Evolutionary conservation across 2,113 vertebrate species (phyloP).

Genomic region (Carlito syrichta): DNA sequence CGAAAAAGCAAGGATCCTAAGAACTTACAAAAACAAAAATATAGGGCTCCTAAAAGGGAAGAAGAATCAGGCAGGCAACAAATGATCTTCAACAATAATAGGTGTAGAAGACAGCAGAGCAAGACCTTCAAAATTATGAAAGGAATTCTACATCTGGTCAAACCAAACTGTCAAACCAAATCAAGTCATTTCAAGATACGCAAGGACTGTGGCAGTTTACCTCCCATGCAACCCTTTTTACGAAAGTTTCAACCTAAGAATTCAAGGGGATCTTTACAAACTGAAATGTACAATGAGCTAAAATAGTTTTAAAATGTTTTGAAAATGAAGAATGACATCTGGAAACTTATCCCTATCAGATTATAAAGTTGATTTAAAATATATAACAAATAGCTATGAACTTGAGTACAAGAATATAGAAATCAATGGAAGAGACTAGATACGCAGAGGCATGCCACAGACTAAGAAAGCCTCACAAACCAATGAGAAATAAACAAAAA

Average conservation of each 20-base stretch:
- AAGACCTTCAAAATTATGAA: background rate
- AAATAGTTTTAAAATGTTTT: conserved; percentile 1
- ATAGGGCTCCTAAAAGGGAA: background rate
- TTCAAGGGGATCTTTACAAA: background rate
- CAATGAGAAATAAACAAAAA: background rate
- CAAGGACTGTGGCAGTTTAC: background rate
- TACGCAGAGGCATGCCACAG: background rate
- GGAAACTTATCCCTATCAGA: background rate
- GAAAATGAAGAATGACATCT: background rate
- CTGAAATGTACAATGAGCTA: background rate
- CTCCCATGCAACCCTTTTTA: background rate
- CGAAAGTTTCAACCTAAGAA: background rate
- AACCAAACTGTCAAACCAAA: background rate
- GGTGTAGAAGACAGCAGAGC: background rate
- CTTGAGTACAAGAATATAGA: background rate
- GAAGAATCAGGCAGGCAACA: background rate
- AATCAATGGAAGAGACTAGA: background rate
- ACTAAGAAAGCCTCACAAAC: background rate
- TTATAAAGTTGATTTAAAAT: background rate
- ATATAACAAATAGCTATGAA: background rate
- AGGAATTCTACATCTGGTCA: background rate
- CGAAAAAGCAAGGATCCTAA: background rate
- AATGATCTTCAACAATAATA: background rate
- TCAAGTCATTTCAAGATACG: background rate
- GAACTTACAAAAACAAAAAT: conserved; percentile 1